Evolutionary conservation across 2,888 invertebrate genomes (phyloP).

Genomic region (Pasiphila rectangulata): DNA sequence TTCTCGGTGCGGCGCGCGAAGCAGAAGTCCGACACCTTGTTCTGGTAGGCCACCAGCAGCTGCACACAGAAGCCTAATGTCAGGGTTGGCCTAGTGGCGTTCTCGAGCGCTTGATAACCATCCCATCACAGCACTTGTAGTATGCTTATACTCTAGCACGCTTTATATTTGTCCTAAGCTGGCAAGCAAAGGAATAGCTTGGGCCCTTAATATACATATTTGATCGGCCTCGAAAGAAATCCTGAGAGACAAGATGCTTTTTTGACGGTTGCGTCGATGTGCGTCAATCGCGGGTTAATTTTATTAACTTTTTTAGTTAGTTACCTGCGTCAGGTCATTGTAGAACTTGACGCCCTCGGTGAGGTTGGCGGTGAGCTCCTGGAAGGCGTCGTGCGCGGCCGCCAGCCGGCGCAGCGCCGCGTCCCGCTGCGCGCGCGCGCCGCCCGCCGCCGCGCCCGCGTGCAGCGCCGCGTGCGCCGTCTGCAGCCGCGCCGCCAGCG

Average conservation of each 20-base stretch:
- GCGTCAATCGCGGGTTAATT: not conserved
- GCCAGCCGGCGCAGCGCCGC: constrained; percentile 91
- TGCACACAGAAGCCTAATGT: constrained; percentile 56
- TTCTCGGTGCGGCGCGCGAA: constrained; percentile 99
- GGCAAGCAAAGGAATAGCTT: too few species aligned
- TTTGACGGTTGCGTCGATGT: too few species aligned
- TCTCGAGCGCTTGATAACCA: not conserved
- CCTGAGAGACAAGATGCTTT: too few species aligned
- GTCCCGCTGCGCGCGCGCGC: constrained; percentile 81
- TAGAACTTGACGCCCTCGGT: constrained; percentile 98
- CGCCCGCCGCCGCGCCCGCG: constrained; percentile 74
- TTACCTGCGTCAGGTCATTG: constrained; percentile 93
- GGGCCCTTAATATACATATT: too few species aligned
- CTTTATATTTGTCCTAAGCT: too few species aligned
- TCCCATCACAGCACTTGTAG: too few species aligned
- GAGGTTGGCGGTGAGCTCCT: constrained; percentile 94
- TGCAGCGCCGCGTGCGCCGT: constrained; percentile 79
- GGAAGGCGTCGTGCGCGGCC: constrained; percentile 94
- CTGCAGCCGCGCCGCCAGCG: constrained; percentile 31
- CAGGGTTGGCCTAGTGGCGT: not conserved
- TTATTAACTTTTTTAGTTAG: too few species aligned
- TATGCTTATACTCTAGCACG: too few species aligned
- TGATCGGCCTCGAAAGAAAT: too few species aligned
- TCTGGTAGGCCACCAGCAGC: constrained; percentile 96
- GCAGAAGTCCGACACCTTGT: constrained; percentile 98